A percentile compares a stretch with the other conserved stretches of the same genome.
These are phyloP conservation scores for Rhodophaea formosa DNA, from an alignment of 2,888 invertebrate species.

Conservation along the genomic window DNA sequence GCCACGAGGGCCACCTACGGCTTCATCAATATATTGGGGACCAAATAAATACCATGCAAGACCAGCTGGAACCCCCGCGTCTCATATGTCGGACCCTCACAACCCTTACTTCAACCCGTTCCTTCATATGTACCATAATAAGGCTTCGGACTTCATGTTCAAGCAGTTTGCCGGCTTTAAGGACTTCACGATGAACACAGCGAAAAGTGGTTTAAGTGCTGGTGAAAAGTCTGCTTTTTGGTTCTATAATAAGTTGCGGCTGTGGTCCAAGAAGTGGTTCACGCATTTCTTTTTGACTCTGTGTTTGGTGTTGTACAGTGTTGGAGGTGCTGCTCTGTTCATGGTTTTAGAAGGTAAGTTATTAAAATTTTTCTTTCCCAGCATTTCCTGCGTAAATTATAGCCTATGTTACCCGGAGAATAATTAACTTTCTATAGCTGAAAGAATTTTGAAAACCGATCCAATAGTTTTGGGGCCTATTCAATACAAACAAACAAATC, in stretches of 20 bases:
- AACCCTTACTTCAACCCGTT: slow-evolving; percentile 68
- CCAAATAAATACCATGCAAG: slow-evolving; percentile 52
- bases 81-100: slow-evolving; percentile 61
- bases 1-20: slow-evolving; percentile 46
- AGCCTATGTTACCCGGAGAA: no score
- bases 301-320: slow-evolving; percentile 88
- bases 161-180: slow-evolving; percentile 89
- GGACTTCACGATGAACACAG: slow-evolving; percentile 86
- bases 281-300: slow-evolving; percentile 92
- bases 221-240: slow-evolving; percentile 92
- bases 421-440: no score
- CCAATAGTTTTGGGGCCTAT: no score
- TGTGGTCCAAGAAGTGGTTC: slow-evolving; percentile 91
- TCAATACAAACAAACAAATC: no score
- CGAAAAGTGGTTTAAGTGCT: slow-evolving; percentile 89
- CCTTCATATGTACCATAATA: slow-evolving; percentile 80
- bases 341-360: slow-evolving; percentile 88
- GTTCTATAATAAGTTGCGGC: slow-evolving; percentile 88
- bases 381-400: no score
- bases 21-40: slow-evolving; percentile 46
- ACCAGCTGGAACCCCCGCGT: slow-evolving; percentile 54
- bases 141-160: slow-evolving; percentile 89
- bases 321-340: slow-evolving; percentile 91
- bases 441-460: no score
- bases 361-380: neutral